phyloP scores from a whole-genome alignment of 2,888 invertebrate genomes.

The Atherix ibis region DNA sequence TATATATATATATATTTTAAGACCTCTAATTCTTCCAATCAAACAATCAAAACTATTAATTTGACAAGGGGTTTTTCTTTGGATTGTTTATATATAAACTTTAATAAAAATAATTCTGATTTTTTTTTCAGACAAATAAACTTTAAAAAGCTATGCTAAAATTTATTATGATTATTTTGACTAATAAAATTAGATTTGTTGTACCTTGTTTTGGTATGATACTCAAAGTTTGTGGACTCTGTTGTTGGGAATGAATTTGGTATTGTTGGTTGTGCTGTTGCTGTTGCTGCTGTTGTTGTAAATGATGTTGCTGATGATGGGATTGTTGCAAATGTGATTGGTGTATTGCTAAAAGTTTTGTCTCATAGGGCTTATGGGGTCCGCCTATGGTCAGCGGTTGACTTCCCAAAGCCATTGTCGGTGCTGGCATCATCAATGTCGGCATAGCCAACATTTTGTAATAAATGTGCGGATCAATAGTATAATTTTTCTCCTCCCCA shows the following conservation, averaged over 20 bases:
- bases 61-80: too few relatives aligned
- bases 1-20: too few relatives aligned
- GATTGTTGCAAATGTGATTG: slow-evolving; percentile 30
- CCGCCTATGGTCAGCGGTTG: slow-evolving; percentile 25
- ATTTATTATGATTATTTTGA: too few relatives aligned
- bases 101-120: too few relatives aligned
- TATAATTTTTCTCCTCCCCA: too few relatives aligned
- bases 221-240: slow-evolving; percentile 32
- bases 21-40: too few relatives aligned
- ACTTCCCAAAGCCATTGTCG: slow-evolving; percentile 33
- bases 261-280: slow-evolving; percentile 22
- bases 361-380: slow-evolving; percentile 32
- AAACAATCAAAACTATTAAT: too few relatives aligned
- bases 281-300: slow-evolving; percentile 20
- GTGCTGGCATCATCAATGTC: slow-evolving; percentile 35
- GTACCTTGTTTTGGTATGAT: slow-evolving; percentile 32
- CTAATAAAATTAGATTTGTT: too few relatives aligned
- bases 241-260: slow-evolving; percentile 32
- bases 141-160: too few relatives aligned
- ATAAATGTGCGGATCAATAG: too few relatives aligned
- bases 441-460: slow-evolving; percentile 34
- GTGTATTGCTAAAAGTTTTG: slow-evolving; percentile 33
- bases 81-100: too few relatives aligned
- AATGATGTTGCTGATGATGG: slow-evolving; percentile 17
- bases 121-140: too few relatives aligned